A percentile compares a stretch with the other conserved stretches of the same genome.
Conservation (phyloP, 2,888 invertebrate species). For the Pristionchus exspectatus region DNA sequence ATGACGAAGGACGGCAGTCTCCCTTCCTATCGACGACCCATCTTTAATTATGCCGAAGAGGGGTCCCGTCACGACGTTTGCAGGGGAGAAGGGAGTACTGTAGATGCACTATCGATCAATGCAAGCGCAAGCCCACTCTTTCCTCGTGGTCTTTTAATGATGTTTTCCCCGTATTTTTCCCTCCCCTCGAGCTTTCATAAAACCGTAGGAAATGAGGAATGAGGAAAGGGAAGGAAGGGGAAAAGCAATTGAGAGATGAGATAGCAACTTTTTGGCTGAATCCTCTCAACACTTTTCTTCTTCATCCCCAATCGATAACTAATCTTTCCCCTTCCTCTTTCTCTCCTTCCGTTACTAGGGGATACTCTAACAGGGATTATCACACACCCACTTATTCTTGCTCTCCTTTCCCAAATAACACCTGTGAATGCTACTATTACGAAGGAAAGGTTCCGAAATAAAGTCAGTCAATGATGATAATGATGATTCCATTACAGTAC, state of each 20-base stretch:
- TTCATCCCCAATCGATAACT: constrained; percentile 7
- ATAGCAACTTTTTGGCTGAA: not conserved
- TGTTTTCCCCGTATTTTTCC: not conserved
- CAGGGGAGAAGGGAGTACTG: constrained; percentile 6
- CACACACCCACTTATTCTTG: not conserved
- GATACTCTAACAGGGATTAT: not conserved
- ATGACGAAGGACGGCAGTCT: not conserved
- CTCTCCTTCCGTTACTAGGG: constrained; percentile 9
- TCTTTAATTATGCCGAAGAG: constrained; percentile 5
- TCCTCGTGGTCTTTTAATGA: constrained; percentile 11
- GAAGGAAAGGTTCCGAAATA: not conserved
- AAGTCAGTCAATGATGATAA: not conserved
- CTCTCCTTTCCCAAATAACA: not conserved
- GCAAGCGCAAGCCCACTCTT: not conserved
- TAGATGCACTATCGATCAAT: constrained; percentile 21
- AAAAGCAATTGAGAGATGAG: not conserved
- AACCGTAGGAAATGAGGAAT: constrained; percentile 16
- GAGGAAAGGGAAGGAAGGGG: not conserved
- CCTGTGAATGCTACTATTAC: constrained; percentile 7
- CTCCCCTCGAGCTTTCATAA: not conserved
- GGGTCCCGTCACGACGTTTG: constrained; percentile 1
- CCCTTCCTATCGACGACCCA: constrained; percentile 6
- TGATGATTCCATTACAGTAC: constrained; percentile 62
- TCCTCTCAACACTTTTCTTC: not conserved
- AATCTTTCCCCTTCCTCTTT: constrained; percentile 20